Evolutionary conservation across 2,113 vertebrate genomes (phyloP).

Genomic region (Budorcas taxicolor): DNA sequence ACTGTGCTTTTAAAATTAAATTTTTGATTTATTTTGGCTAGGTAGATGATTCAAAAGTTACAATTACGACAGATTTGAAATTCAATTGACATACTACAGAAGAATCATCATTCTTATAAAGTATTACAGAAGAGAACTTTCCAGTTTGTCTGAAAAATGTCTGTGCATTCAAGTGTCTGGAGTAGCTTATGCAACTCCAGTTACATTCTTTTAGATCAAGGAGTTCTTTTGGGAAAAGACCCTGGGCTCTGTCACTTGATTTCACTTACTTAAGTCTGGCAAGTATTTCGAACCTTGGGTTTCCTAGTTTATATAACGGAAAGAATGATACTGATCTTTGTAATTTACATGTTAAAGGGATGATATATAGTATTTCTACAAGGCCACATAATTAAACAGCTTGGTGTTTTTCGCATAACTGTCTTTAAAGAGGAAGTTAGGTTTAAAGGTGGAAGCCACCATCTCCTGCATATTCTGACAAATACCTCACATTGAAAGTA

Average conservation of each 20-base stretch:
- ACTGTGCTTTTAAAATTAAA: slow-evolving; percentile 29
- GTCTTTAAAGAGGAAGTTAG: neutral
- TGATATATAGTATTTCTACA: slow-evolving; percentile 7
- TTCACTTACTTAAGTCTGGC: neutral
- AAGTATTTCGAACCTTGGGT: neutral
- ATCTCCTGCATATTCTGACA: slow-evolving; percentile 28
- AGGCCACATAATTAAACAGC: neutral
- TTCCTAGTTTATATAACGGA: neutral
- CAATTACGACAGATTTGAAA: slow-evolving; percentile 6
- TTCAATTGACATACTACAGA: neutral
- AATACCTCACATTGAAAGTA: slow-evolving; percentile 36
- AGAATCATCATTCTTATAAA: neutral
- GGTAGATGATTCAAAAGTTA: slow-evolving; percentile 26
- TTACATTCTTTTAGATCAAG: neutral
- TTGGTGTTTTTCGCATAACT: neutral
- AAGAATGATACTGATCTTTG: neutral
- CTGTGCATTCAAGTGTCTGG: neutral
- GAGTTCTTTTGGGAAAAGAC: neutral
- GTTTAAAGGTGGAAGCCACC: slow-evolving; percentile 20
- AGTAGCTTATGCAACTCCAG: neutral
- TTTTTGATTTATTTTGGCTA: slow-evolving; percentile 20
- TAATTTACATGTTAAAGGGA: neutral
- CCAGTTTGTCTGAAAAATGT: neutral
- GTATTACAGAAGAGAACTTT: neutral
- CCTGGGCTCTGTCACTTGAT: neutral